A percentile compares a stretch with the other conserved stretches of the same genome.
Conservation (phyloP, 2,888 invertebrate species). For the Agonum fuliginosum region DNA sequence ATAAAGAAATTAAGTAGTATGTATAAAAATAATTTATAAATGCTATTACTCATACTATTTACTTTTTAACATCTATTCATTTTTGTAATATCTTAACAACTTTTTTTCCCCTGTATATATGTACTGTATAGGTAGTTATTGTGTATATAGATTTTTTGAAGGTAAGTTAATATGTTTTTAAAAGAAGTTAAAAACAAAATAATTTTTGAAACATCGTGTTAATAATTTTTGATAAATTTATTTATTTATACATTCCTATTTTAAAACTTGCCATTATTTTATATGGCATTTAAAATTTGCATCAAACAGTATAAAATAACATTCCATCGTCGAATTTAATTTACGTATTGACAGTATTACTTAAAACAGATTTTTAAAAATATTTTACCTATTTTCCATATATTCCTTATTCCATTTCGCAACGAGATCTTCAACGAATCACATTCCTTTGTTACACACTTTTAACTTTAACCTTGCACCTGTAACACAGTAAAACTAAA, state of each 20-base stretch:
- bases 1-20: constrained; percentile 13
- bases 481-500: constrained; percentile 48
- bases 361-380: constrained; percentile 12
- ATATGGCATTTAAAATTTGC: not conserved
- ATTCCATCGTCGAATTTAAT: constrained; percentile 11
- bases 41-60: constrained; percentile 10
- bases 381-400: constrained; percentile 17
- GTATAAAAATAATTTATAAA: constrained; percentile 17
- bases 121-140: constrained; percentile 47
- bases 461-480: constrained; percentile 8
- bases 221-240: constrained; percentile 17
- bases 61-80: constrained; percentile 40
- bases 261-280: too few species aligned
- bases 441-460: constrained; percentile 6
- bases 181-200: not conserved
- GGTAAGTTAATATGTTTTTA: constrained; percentile 42
- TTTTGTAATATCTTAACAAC: constrained; percentile 29
- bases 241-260: not conserved
- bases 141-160: constrained; percentile 20
- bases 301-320: constrained; percentile 17
- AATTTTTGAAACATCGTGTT: too few species aligned
- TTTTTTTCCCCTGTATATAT: constrained; percentile 38
- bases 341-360: constrained; percentile 1
- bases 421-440: not conserved
- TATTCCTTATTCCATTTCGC: not conserved